Evolutionary conservation across 2,888 invertebrate species (phyloP), one percentile per base, ranked within the genome.

Genomic region (Campopleginae sp.): DNA sequence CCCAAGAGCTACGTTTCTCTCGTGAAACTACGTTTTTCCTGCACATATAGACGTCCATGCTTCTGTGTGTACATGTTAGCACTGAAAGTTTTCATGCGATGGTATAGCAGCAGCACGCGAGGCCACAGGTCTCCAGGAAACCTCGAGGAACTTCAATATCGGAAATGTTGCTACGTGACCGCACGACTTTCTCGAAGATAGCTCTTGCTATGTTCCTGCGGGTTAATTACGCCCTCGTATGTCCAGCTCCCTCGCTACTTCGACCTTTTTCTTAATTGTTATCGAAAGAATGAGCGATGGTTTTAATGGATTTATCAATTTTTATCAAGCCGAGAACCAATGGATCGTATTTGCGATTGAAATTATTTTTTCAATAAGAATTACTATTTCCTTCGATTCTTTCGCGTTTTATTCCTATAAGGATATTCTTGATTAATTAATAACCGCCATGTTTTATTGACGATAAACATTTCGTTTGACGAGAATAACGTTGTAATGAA

Each of bases 41-140:
- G 66, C 31, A 38, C 17, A 19, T 51, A 14, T 48, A 51, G 51
- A 23, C 5, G n/a, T 58, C 12, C 65, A 42, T 12, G 27, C 44
- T n/a, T 14, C 33, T 44, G 7, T 76, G 23, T 81, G 42, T 80
- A 48, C 66, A 68, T 48, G 68, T 48, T 71, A 38, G 33, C 27
- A 61, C 48, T 68, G 51, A 81, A 81, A 81, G 85, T 85, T 85
- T 78, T 81, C 81, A 79, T 78, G 85, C 63, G 74, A 85, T 82
- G 27, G 74, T 70, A n/a, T n/a, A 27, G 44, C 23, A 70, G 74
- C 48, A 76, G 75, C 85, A 85, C 81, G 78, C 84, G 68, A 81
- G 66, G 72, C 68, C 65, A 72, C 65, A 80, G 72, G 75, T 78
- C 63, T 63, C 54, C n/a, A 31, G 38, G 51, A 58, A 68, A 63